A percentile compares a stretch with the other conserved stretches of the same genome.
These are phyloP conservation scores for Chamaea fasciata DNA, from an alignment of 2,113 vertebrate species.

Conservation along the genomic window DNA sequence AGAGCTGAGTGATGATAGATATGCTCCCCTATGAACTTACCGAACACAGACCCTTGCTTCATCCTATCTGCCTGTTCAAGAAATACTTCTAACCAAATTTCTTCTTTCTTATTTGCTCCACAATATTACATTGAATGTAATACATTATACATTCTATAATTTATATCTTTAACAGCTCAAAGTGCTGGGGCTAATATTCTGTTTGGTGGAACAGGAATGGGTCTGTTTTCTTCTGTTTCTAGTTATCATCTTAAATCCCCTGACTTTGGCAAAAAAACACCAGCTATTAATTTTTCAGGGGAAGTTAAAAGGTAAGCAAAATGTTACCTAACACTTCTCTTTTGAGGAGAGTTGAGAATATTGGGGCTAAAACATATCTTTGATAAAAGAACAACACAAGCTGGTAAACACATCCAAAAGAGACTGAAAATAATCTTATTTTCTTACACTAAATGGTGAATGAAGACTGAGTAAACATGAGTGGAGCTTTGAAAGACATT, in stretches of 20 bases:
- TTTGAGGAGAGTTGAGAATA: background rate
- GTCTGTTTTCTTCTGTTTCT: background rate
- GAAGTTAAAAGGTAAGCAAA: conserved; percentile 22
- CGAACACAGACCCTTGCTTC: background rate
- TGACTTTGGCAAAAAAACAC: conserved; percentile 17
- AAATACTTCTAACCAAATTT: background rate
- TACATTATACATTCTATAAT: background rate
- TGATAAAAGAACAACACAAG: background rate
- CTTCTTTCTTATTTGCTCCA: background rate
- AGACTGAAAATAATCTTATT: background rate
- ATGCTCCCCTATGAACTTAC: background rate
- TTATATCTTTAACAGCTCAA: background rate
- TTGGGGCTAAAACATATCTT: background rate
- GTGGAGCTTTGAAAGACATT: background rate
- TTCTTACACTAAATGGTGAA: background rate
- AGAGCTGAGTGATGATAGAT: background rate
- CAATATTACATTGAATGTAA: background rate
- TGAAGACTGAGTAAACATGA: background rate
- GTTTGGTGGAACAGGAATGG: background rate
- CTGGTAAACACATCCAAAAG: background rate
- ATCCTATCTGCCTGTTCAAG: background rate
- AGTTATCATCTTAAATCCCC: background rate
- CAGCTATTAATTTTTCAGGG: background rate
- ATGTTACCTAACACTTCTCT: background rate
- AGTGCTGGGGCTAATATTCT: background rate